Percentiles rank a stretch among this genome's conserved stretches.
Conservation (phyloP, 1,140 invertebrate genomes). For the Cryptotermes secundus region DNA sequence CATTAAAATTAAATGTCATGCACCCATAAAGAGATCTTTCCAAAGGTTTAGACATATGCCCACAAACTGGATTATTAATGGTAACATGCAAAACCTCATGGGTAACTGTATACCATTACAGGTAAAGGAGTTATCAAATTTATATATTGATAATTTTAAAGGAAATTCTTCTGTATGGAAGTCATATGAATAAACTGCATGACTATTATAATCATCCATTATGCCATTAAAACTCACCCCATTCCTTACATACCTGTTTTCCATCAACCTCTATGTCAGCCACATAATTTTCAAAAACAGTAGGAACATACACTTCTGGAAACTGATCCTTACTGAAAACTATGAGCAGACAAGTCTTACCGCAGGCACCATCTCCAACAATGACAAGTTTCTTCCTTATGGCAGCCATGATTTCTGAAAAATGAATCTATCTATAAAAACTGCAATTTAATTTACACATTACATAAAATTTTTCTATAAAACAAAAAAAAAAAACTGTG, state of each 20-base stretch:
- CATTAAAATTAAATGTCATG: too few species aligned
- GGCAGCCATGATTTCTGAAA: constrained; percentile 74
- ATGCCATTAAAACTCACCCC: background rate
- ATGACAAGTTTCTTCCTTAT: constrained; percentile 99
- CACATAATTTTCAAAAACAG: constrained; percentile 98
- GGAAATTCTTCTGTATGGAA: too few species aligned
- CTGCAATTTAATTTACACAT: background rate
- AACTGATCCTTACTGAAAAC: constrained; percentile 99
- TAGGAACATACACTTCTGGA: constrained; percentile 97
- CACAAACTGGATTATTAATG: too few species aligned
- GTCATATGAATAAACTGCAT: too few species aligned
- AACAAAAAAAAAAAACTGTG: too few species aligned
- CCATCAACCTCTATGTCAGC: constrained; percentile 96
- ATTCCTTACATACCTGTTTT: constrained; percentile 64
- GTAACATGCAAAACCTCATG: too few species aligned
- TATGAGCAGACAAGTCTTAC: constrained; percentile 97
- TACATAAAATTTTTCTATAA: too few species aligned
- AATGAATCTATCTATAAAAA: background rate
- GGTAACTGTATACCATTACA: too few species aligned
- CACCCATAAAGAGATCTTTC: too few species aligned
- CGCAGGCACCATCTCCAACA: constrained; percentile 98
- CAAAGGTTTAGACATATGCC: too few species aligned
- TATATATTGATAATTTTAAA: too few species aligned
- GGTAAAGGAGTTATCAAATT: too few species aligned
- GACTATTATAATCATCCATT: background rate